phyloP scores from a whole-genome alignment of 2,113 vertebrate species.

The Acinonyx jubatus region DNA sequence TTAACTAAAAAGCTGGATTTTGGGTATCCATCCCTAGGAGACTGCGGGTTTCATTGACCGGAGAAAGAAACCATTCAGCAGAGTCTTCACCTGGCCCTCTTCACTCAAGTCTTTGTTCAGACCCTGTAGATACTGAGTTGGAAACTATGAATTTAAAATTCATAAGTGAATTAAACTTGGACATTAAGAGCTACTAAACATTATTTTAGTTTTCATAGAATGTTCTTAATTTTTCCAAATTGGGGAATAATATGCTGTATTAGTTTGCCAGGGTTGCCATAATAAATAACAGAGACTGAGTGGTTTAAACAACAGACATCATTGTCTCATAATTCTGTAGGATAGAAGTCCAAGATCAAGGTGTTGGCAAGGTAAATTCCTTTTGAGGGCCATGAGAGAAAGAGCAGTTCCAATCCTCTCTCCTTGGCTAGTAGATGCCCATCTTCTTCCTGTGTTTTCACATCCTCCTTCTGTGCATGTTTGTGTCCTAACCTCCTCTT shows the following conservation, averaged over 20 bases:
- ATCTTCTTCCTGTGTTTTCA: not conserved
- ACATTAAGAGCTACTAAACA: not conserved
- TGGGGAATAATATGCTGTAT: not conserved
- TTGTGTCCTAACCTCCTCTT: not conserved
- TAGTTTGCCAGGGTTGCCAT: not conserved
- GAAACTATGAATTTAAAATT: not conserved
- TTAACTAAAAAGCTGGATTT: not conserved
- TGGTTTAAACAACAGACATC: not conserved
- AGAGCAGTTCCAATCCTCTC: not conserved
- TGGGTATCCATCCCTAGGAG: not conserved
- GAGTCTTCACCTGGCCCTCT: not conserved
- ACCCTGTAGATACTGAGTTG: not conserved
- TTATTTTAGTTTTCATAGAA: not conserved
- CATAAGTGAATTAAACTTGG: not conserved
- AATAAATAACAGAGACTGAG: not conserved
- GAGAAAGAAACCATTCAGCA: not conserved
- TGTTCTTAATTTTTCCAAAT: not conserved
- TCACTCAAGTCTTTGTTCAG: not conserved
- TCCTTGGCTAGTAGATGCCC: not conserved
- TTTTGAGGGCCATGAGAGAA: not conserved
- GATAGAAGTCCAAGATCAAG: not conserved
- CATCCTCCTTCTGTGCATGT: not conserved
- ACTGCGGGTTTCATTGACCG: not conserved
- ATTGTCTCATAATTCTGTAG: not conserved
- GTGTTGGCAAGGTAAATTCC: not conserved